Percentiles rank a stretch among this genome's conserved stretches.
These are phyloP conservation scores for Papilio polytes DNA, from an alignment of 1,140 invertebrate genomes.

Conservation along the genomic window DNA sequence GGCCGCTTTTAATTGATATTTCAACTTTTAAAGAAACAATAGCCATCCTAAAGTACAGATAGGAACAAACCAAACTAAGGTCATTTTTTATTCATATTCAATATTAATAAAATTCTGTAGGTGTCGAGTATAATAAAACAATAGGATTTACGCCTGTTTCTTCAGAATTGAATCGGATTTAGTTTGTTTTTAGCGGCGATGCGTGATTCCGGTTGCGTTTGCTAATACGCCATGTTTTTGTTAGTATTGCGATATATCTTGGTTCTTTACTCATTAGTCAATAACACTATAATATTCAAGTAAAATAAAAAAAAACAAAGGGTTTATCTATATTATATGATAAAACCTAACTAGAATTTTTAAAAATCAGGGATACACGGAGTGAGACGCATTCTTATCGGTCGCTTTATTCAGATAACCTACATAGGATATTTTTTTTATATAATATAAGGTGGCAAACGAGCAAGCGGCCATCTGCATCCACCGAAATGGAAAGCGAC, in stretches of 20 bases:
- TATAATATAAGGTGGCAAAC: no score
- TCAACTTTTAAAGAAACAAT: background rate
- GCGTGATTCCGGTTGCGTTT: constrained; percentile 55
- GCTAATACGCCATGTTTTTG: constrained; percentile 31
- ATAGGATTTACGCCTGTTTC: constrained; percentile 52
- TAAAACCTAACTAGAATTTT: background rate
- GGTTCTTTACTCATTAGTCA: background rate
- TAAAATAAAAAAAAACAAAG: background rate
- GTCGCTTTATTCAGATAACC: no score
- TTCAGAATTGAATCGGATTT: constrained; percentile 48
- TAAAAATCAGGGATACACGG: background rate
- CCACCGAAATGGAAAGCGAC: no score
- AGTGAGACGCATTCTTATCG: no score
- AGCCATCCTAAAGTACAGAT: constrained; percentile 36
- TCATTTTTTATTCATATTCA: constrained; percentile 69
- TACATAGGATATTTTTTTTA: no score
- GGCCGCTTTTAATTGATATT: no score
- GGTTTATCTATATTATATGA: background rate
- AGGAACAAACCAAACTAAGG: constrained; percentile 58
- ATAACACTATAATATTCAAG: background rate
- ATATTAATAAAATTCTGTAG: constrained; percentile 63
- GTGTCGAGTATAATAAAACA: constrained; percentile 55
- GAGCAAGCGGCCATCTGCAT: no score
- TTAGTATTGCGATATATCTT: background rate
- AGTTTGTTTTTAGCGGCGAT: constrained; percentile 48